These are phyloP conservation scores for Acrobeloides nanus DNA, from an alignment of 2,888 invertebrate species.

Conservation along the genomic window DNA sequence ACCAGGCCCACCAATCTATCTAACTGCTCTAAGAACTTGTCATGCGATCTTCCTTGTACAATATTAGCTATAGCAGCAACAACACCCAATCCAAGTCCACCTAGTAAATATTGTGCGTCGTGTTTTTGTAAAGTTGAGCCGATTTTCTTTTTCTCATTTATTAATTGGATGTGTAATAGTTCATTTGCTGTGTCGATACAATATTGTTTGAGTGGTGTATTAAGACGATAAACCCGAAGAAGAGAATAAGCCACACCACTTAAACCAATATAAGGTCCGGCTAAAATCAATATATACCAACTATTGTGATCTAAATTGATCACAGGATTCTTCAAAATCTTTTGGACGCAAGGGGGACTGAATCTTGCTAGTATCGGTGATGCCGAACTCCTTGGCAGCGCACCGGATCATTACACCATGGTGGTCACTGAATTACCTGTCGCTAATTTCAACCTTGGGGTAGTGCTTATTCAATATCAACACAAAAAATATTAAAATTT, in stretches of 20 bases:
- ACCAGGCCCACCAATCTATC: conserved; percentile 12
- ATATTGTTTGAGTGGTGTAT: too few relatives aligned
- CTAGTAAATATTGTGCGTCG: conserved; percentile 17
- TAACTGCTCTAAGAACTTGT: background rate
- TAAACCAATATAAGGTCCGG: conserved; percentile 16
- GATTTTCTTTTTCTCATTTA: too few relatives aligned
- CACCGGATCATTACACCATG: conserved; percentile 4
- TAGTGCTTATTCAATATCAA: background rate
- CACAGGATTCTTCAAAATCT: conserved; percentile 5
- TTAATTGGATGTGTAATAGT: too few relatives aligned
- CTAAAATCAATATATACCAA: conserved; percentile 8
- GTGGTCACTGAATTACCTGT: background rate
- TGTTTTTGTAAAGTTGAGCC: too few relatives aligned
- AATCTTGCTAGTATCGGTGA: conserved; percentile 8
- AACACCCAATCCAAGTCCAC: conserved; percentile 15
- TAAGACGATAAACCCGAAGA: background rate
- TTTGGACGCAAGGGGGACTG: too few relatives aligned
- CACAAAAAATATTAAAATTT: too few relatives aligned
- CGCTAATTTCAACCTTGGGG: background rate
- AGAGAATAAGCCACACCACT: conserved; percentile 13
- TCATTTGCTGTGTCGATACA: too few relatives aligned
- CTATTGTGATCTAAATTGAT: conserved; percentile 7
- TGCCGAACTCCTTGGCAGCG: conserved; percentile 1
- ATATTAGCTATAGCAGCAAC: conserved; percentile 9
- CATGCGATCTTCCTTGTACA: conserved; percentile 10